A percentile compares a stretch with the other conserved stretches of the same genome.
phyloP scores from a whole-genome alignment of 2,888 invertebrate genomes.

The Apamea epomidion region DNA sequence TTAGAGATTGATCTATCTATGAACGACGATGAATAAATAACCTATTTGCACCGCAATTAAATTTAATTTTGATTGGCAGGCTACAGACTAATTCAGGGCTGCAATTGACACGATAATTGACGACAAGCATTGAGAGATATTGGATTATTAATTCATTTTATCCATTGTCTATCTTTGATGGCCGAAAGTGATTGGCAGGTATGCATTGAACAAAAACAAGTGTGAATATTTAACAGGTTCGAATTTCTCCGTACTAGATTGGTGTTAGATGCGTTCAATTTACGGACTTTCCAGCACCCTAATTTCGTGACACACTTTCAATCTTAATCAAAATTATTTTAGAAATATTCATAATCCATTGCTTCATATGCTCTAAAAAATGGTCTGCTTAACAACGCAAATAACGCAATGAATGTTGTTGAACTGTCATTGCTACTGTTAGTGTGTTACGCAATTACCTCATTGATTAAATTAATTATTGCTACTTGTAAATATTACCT shows the following conservation, averaged over 20 bases:
- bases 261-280: background rate
- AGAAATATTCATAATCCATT: background rate
- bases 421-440: background rate
- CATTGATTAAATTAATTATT: background rate
- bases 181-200: slow-evolving; percentile 35
- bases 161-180: slow-evolving; percentile 48
- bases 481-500: background rate
- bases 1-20: slow-evolving; percentile 56
- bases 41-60: slow-evolving; percentile 55
- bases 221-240: background rate
- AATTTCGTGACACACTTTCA: background rate
- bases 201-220: slow-evolving; percentile 11
- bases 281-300: background rate
- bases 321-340: background rate
- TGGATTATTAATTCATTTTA: slow-evolving; percentile 65
- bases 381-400: background rate
- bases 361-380: background rate
- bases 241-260: background rate
- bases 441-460: too few relatives aligned
- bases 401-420: background rate
- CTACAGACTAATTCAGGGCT: slow-evolving; percentile 63
- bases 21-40: slow-evolving; percentile 20
- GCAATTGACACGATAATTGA: slow-evolving; percentile 71
- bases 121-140: slow-evolving; percentile 68
- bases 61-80: slow-evolving; percentile 68